Evolutionary conservation across 2,888 invertebrate species (phyloP).

Genomic region (Pyralis farinalis): DNA sequence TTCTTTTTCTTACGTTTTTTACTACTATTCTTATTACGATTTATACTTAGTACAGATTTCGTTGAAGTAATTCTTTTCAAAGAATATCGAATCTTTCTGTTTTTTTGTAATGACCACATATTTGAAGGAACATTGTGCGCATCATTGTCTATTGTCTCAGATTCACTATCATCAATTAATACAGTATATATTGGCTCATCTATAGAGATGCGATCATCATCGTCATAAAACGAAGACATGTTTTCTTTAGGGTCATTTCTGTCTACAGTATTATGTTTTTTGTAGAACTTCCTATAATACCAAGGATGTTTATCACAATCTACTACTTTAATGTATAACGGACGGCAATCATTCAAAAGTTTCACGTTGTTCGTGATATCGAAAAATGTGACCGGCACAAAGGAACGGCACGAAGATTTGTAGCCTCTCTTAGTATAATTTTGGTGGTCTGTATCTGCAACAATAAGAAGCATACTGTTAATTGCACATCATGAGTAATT

Average conservation of each 20-base stretch:
- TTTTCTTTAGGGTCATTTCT: too few species aligned
- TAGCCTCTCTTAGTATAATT: not conserved
- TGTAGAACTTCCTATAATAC: constrained; percentile 18
- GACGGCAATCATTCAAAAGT: constrained; percentile 19
- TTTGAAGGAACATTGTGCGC: not conserved
- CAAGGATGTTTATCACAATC: constrained; percentile 25
- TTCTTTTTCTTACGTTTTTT: constrained; percentile 17
- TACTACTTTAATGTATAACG: constrained; percentile 22
- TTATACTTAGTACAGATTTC: constrained; percentile 5
- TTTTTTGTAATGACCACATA: not conserved
- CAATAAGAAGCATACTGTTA: not conserved
- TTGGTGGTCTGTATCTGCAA: not conserved
- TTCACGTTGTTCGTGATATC: constrained; percentile 17
- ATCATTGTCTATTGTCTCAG: not conserved
- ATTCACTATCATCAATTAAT: not conserved
- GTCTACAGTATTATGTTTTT: not conserved
- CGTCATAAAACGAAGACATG: too few species aligned
- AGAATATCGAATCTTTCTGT: not conserved
- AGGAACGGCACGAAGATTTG: not conserved
- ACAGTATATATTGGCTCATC: not conserved
- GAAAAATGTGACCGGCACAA: constrained; percentile 20
- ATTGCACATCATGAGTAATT: too few species aligned
- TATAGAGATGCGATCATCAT: not conserved
- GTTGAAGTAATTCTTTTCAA: not conserved
- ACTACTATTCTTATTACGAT: constrained; percentile 4